Percentiles rank a stretch among this genome's conserved stretches.
These are phyloP conservation scores for Xiphorhynchus erythropygius DNA, from an alignment of 2,797 vertebrate species.

Conservation along the genomic window DNA sequence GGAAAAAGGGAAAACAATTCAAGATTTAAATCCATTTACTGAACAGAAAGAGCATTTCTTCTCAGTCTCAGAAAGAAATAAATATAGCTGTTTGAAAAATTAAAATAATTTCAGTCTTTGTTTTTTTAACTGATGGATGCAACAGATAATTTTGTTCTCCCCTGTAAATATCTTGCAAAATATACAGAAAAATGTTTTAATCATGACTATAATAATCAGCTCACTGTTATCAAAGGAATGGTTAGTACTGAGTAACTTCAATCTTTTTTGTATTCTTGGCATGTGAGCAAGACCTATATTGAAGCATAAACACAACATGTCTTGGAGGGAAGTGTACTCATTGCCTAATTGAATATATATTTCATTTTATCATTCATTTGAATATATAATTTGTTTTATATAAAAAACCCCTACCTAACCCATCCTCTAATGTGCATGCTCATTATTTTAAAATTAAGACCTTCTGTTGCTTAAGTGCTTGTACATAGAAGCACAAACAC, in stretches of 20 bases:
- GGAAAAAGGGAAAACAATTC: conserved; percentile 3
- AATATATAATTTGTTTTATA: not conserved
- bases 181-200: not conserved
- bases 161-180: not conserved
- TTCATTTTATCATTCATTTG: not conserved
- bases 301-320: not conserved
- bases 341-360: not conserved
- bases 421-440: not conserved
- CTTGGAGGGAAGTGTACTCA: not conserved
- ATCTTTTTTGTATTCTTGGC: conserved; percentile 3
- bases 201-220: not conserved
- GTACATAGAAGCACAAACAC: not conserved
- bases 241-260: not conserved
- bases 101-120: not conserved
- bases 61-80: not conserved
- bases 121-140: not conserved
- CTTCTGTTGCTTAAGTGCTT: not conserved
- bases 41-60: conserved; percentile 27
- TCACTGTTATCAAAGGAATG: not conserved
- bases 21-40: conserved; percentile 27
- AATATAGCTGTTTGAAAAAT: not conserved
- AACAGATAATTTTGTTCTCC: not conserved
- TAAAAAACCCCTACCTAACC: not conserved
- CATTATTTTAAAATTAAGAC: conserved; percentile 34
- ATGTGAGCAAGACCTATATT: not conserved